Evolutionary conservation across 1,140 invertebrate genomes (phyloP), one percentile per base, ranked within the genome.

Genomic region (Dryas iulia): DNA sequence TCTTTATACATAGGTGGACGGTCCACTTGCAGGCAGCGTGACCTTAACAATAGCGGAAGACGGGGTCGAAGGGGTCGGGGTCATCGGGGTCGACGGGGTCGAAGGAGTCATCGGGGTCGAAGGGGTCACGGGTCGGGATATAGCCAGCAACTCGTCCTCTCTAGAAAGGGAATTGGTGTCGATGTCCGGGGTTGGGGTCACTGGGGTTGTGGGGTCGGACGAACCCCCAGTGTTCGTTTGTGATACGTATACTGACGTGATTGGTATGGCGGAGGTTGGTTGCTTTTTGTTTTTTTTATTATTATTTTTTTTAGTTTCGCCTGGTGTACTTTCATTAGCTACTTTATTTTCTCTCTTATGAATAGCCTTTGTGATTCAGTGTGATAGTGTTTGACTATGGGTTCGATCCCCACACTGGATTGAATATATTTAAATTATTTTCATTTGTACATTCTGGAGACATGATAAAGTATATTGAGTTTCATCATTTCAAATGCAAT

Each of bases 141-240:
- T 81, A 11, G 73, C 86, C 25, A 84, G 82, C 70, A 82, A 77
- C 39, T 89, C 87, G 0, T 87, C 85, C 1, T 89, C 87, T 0
- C 67, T 90, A 39, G 87, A 90, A 68, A 77, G 87, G 0, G 87
- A 90, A 54, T 73, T 87, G 30, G 77, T 61, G 11, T 58, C 69
- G 0, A 30, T 60, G 14, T 62, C 70, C 31, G 63, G 74, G n/a
- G 75, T 33, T 3, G 10, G 28, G 21, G 65, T 26, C 33, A 62
- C 73, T 23, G 69, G 12, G 8, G 25, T 30, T 76, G 73, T 31
- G 72, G 82, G 14, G 80, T 81, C 0, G 83, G 86, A 83, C 23
- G 84, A 87, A 35, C 74, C 77, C 24, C 67, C 81, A 18, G 83
- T 87, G 8, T 87, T 87, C 69, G 72, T 87, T 1, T 75, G 77